Evolutionary conservation across 2,888 invertebrate species (phyloP).

Genomic region (Tromatobia lineatoria): DNA sequence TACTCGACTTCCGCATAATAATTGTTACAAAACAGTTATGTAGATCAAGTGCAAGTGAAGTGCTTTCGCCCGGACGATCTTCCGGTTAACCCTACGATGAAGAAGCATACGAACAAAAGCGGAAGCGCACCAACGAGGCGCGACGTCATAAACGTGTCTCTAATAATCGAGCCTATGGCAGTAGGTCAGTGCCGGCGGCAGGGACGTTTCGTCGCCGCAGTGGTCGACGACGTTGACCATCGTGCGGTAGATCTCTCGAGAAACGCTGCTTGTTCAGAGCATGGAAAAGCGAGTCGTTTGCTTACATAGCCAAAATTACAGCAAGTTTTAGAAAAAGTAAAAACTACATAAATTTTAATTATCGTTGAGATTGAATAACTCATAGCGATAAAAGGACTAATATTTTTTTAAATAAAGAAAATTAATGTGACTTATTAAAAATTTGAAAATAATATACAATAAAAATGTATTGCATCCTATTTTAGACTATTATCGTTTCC

Average conservation of each 20-base stretch:
- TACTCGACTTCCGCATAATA: not conserved
- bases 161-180: slow-evolving; percentile 70
- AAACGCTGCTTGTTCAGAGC: not conserved
- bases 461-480: no score
- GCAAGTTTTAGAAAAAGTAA: not conserved
- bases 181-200: slow-evolving; percentile 76
- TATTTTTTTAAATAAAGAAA: not conserved
- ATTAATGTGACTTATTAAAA: not conserved
- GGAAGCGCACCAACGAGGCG: slow-evolving; percentile 74
- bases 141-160: slow-evolving; percentile 73
- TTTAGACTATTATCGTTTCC: no score
- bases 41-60: slow-evolving; percentile 25
- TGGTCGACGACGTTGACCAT: not conserved
- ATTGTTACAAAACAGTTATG: slow-evolving; percentile 4
- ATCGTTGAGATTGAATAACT: not conserved
- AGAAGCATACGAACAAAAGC: slow-evolving; percentile 59
- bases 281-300: not conserved
- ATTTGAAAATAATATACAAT: no score
- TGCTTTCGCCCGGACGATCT: slow-evolving; percentile 21
- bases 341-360: not conserved
- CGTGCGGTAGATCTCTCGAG: not conserved
- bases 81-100: not conserved
- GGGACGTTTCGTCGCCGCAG: slow-evolving; percentile 29
- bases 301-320: not conserved
- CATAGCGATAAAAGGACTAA: not conserved